phyloP scores from a whole-genome alignment of 2,888 invertebrate species.

The Galerucella pusilla region DNA sequence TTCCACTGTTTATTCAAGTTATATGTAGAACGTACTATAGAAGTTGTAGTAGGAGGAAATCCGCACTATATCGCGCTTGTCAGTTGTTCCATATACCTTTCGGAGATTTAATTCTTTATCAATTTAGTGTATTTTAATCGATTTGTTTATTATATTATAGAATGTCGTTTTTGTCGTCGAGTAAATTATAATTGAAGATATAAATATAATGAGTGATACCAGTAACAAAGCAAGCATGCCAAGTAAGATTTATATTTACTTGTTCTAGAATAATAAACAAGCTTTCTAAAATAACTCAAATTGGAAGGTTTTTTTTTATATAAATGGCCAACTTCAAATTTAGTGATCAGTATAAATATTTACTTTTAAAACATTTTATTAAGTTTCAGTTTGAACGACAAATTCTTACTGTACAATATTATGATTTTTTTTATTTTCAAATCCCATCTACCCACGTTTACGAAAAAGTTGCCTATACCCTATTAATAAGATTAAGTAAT shows the following conservation, averaged over 20 bases:
- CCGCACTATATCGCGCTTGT: not conserved
- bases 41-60: not conserved
- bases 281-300: no score
- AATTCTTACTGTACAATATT: no score
- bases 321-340: no score
- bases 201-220: constrained; percentile 2
- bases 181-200: not conserved
- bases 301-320: no score
- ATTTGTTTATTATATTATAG: not conserved
- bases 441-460: no score
- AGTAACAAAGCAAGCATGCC: not conserved
- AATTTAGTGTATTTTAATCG: not conserved
- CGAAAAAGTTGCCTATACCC: no score
- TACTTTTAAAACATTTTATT: no score
- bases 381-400: no score
- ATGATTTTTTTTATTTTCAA: no score
- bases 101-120: not conserved
- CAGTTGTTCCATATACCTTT: not conserved
- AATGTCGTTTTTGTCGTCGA: constrained; percentile 1
- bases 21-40: not conserved
- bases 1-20: not conserved
- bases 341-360: no score
- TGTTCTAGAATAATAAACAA: not conserved
- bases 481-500: no score
- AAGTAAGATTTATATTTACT: not conserved